Base-by-base conservation (phyloP, 1,140 invertebrate genomes). In the Cotesia glomerata region DNA sequence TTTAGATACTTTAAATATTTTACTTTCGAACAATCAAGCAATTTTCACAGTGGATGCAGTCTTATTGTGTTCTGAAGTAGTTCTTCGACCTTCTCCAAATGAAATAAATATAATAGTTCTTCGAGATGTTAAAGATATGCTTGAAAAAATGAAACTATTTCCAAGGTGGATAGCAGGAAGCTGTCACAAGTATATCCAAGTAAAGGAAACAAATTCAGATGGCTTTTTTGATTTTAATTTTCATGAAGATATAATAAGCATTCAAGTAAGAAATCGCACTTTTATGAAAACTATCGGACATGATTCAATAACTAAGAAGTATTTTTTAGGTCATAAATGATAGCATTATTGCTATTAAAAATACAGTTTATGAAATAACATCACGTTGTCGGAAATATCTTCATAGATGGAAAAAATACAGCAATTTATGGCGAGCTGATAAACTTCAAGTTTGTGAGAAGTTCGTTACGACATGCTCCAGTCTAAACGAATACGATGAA, bases 111-210 rank as follows among this genome's bases (percentile, higher is more conserved):
- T 93, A 74, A 91, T 93, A 3, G 91, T 95, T 11, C 81, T 91
- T 14, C 88, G 89, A 18, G 89, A 90, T 71, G 85, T 91, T 1
- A 91, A 91, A 75, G 90, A 93, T 83, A 90, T 93, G 69, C 75
- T 94, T 0, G 89, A 90, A 35, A 89, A 92, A 74, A 82, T 95
- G 3, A 94, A 93, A 79, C 76, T 86, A 5, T 95, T 97, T 82
- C 89, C 92, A 0, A 90, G 95, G 7, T 97, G 95, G 95, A 93
- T 95, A 91, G 88, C 91, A 73, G 91, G 91, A n/a, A 94, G 92
- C 9, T 97, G 95, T 81, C 80, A 94, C 0, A 89, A 91, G 36
- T 93, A 91, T 73, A 87, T 90, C 45, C 90, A 91, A 5, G 89
- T 92, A 68, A 89, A 89, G 72, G 69, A 89, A 78, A 79, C 86